Evolutionary conservation across 1,140 invertebrate species (phyloP).

Genomic region (Euglossa dilemma): DNA sequence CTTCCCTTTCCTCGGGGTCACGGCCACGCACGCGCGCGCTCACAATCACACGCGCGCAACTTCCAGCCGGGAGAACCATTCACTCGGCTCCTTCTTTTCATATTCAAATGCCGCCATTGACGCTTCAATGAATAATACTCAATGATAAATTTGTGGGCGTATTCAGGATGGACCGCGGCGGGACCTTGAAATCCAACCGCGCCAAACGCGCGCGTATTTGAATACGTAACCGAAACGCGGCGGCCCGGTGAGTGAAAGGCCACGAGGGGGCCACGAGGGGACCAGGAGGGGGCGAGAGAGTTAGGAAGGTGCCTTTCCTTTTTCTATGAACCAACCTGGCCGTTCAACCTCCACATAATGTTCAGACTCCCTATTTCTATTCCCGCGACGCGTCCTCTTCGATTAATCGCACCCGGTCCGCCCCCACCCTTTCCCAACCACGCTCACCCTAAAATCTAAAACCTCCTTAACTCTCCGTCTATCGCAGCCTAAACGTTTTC

Average conservation of each 20-base stretch:
- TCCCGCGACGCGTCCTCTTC: slow-evolving; percentile 14
- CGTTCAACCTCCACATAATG: slow-evolving; percentile 65
- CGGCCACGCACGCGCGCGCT: background rate
- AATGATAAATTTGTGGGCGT: slow-evolving; percentile 83
- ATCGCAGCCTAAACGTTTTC: too few species aligned
- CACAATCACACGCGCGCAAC: background rate
- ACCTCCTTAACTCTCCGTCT: background rate
- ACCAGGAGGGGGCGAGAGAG: slow-evolving; percentile 13
- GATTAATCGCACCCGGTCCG: slow-evolving; percentile 4
- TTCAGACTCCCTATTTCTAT: slow-evolving; percentile 60
- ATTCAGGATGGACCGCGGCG: slow-evolving; percentile 78
- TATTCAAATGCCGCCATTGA: slow-evolving; percentile 83
- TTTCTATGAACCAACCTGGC: slow-evolving; percentile 46
- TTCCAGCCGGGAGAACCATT: slow-evolving; percentile 67
- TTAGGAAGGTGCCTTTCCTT: slow-evolving; percentile 40
- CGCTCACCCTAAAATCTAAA: background rate
- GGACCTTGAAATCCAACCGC: slow-evolving; percentile 79
- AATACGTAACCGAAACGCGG: slow-evolving; percentile 63
- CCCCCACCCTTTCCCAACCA: too few species aligned
- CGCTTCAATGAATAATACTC: slow-evolving; percentile 83
- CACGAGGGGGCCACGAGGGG: background rate
- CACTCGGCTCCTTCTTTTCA: slow-evolving; percentile 81
- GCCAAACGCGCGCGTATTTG: slow-evolving; percentile 71
- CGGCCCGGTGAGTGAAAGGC: slow-evolving; percentile 4
- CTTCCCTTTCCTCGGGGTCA: slow-evolving; percentile 50